Evolutionary conservation across 2,888 invertebrate species (phyloP), one percentile per base, ranked within the genome.

Genomic region (Phasia obesa): DNA sequence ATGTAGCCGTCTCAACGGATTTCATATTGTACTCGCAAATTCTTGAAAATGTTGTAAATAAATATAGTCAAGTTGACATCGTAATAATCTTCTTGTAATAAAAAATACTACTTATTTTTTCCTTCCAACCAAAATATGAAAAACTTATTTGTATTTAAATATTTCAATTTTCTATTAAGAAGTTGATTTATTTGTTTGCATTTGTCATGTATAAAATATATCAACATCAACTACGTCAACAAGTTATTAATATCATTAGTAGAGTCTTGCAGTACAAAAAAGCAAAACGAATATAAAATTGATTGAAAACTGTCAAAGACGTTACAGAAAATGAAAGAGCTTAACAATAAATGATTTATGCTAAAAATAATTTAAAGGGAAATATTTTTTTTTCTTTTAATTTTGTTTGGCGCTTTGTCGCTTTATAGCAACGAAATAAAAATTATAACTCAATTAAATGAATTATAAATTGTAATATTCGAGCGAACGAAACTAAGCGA

Each of bases 301-400:
- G 25, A 74, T 47, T 64, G 35, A 38, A 60, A 75, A 49, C 23
- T 76, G 59, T 76, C 49, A 57, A 76, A 42, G 49, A 57, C 19
- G 51, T 13, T 51, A 71, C 15, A 9, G 57, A 59, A 67, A 59
- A 67, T 17, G 31, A 49, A 38, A 42, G 25, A 44, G 25, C 25
- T 59, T 11, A 65, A 38, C 19, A 49, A 59, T 31, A 31, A 71
- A 67, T 60, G 60, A 76, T 69, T 69, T 67, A 59, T 31, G 21
- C 53, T 76, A 19, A 31, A 69, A 19, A 7, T 49, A 31, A 19
- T 1, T 21, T 23, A 7, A 69, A 27, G 44, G 25, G 11, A n/a
- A 4, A n/a, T 31, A 31, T 31, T 31, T 31, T 31, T 35, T 21
- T 25, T 38, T 62, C 42, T 47, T 17, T 23, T n/a, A 27, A 25